Evolutionary conservation across 2,113 vertebrate species (phyloP), one percentile per base, ranked within the genome.

Genomic region (Pyxicephalus adspersus): DNA sequence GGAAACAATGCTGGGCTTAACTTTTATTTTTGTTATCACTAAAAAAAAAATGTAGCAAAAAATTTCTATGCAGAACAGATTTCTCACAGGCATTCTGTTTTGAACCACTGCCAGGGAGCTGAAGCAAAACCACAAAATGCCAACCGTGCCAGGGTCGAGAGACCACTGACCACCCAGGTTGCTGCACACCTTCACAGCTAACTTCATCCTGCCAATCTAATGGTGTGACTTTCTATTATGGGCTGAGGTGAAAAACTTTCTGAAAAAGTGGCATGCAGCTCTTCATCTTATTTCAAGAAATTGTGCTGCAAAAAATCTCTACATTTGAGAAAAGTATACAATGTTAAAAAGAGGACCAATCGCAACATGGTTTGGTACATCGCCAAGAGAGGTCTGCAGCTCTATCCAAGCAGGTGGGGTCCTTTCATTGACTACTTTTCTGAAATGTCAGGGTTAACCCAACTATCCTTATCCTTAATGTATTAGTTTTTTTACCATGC

Each of bases 1-100:
- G 29, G 57, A 64, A 66, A 82, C 80, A 82, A 66, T 58, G 51
- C 16, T 13, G 2, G 18, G 61, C 61, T 81, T 74, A 78, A 45
- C 52, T 31, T 29, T 29, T 64, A 20, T 54, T 70, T 26, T 52
- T 31, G 9, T 25, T 78, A 19, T 77, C 54, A 3, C 52, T 45
- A 25, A 20, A 28, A 72, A n/a, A 65, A 54, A 64, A 29, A 65
- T 55, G 50, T 26, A 26, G n/a, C 7, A 20, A 13, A 22, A n/a
- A 57, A 57, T 65, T 26, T 66, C 20, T n/a, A 18, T 3, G 9
- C 8, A 4, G 61, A n/a, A 18, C 54, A 15, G 19, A 11, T 68
- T 60, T 60, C 64, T 23, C 64, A 45, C 38, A 70, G 77, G 38
- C 63, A 19, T 3, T 28, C 63, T 15, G 9, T 15, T 22, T 31